Evolutionary conservation across 2,113 vertebrate species (phyloP).

Genomic region (Bubalus kerabau): DNA sequence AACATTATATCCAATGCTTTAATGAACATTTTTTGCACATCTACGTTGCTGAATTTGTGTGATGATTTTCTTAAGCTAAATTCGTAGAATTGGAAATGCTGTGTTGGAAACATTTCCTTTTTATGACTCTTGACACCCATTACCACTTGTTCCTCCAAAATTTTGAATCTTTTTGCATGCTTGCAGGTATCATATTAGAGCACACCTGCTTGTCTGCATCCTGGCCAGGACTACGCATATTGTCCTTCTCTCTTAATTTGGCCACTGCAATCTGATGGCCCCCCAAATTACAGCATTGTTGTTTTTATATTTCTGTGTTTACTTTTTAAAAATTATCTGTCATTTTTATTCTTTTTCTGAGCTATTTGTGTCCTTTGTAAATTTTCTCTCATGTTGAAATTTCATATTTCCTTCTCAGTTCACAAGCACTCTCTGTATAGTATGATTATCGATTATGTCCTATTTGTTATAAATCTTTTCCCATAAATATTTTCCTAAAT

Average conservation of each 20-base stretch:
- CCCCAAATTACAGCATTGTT: neutral
- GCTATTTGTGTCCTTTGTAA: neutral
- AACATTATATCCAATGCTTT: neutral
- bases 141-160: neutral
- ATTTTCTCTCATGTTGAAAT: neutral
- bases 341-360: neutral
- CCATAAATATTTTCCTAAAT: neutral
- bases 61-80: neutral
- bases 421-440: neutral
- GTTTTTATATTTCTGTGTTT: neutral
- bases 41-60: neutral
- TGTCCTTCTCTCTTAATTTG: neutral
- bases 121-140: neutral
- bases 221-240: neutral
- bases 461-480: neutral
- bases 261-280: neutral
- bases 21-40: neutral
- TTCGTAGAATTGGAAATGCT: neutral
- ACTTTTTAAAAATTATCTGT: neutral
- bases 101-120: neutral
- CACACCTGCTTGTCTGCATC: neutral
- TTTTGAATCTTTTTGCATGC: neutral
- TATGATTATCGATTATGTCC: neutral
- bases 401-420: neutral
- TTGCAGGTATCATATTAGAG: neutral